These are phyloP conservation scores for Chelmon rostratus DNA, from an alignment of 2,797 vertebrate species.

Conservation along the genomic window DNA sequence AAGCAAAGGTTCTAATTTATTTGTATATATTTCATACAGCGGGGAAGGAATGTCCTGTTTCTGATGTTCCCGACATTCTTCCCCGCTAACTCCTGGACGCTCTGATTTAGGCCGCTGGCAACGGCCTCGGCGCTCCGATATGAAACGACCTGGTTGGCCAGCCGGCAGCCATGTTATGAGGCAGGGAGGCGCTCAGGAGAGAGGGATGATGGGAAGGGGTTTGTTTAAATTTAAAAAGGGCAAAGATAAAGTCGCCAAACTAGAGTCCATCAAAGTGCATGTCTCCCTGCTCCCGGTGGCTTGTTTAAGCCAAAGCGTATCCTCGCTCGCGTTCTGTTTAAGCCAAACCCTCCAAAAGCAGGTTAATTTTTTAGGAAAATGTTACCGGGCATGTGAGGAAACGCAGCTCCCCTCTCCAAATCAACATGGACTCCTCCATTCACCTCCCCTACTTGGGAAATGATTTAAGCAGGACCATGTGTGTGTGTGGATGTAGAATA, in stretches of 20 bases:
- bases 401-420: constrained; percentile 80
- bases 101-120: constrained; percentile 63
- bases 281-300: background rate
- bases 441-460: constrained; percentile 84
- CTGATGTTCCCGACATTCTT: constrained; percentile 73
- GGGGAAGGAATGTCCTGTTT: constrained; percentile 66
- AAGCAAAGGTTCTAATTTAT: constrained; percentile 72
- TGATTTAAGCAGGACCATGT: constrained; percentile 88
- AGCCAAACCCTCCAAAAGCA: constrained; percentile 60
- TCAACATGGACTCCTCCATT: constrained; percentile 80
- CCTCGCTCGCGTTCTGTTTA: constrained; percentile 40
- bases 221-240: constrained; percentile 14
- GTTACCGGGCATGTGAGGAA: constrained; percentile 76
- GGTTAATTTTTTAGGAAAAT: constrained; percentile 80
- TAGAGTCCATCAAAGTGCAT: background rate
- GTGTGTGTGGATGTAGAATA: constrained; percentile 85
- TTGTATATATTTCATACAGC: constrained; percentile 70
- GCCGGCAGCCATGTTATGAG: constrained; percentile 48
- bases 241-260: background rate
- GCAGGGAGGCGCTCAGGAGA: constrained; percentile 26
- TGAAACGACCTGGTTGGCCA: constrained; percentile 42
- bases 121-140: constrained; percentile 45
- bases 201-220: constrained; percentile 31
- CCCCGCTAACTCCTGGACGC: constrained; percentile 47
- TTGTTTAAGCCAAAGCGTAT: background rate